Conservation (phyloP, 2,888 invertebrate genomes). For the Timandra comae region DNA sequence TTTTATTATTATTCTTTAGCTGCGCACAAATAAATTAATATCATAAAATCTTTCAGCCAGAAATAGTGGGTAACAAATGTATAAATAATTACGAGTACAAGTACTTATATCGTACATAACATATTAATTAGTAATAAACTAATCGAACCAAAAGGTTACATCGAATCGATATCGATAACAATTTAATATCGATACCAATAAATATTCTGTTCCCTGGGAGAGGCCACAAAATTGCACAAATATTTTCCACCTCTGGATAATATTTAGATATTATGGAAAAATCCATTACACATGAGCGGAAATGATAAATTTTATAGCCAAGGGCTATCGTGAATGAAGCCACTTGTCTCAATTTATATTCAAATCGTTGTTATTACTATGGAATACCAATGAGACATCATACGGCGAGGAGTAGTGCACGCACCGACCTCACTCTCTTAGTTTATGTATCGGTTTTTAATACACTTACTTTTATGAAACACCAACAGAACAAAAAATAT, state of each 20-base stretch:
- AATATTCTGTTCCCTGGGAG: too few species aligned
- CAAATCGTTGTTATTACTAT: conserved; percentile 41
- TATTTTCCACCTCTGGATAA: conserved; percentile 21
- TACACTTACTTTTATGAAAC: conserved; percentile 17
- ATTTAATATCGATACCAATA: too few species aligned
- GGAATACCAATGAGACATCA: conserved; percentile 42
- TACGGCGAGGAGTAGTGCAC: conserved; percentile 6
- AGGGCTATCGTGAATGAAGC: conserved; percentile 37
- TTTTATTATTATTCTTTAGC: too few species aligned
- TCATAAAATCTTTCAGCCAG: too few species aligned
- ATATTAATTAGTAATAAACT: too few species aligned
- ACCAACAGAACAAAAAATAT: conserved; percentile 9
- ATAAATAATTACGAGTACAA: too few species aligned
- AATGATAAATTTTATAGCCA: conserved; percentile 37
- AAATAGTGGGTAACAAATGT: too few species aligned
- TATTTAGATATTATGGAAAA: conserved; percentile 25
- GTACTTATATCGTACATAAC: too few species aligned
- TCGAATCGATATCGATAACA: too few species aligned
- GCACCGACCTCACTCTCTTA: conserved; percentile 1
- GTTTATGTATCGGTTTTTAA: conserved; percentile 20
- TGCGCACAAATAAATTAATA: too few species aligned
- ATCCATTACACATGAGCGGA: conserved; percentile 37
- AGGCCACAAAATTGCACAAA: conserved; percentile 13
- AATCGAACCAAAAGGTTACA: too few species aligned
- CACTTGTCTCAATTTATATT: conserved; percentile 47